Base-by-base conservation (phyloP, 1,140 invertebrate genomes). In the Calephelis virginiensis region DNA sequence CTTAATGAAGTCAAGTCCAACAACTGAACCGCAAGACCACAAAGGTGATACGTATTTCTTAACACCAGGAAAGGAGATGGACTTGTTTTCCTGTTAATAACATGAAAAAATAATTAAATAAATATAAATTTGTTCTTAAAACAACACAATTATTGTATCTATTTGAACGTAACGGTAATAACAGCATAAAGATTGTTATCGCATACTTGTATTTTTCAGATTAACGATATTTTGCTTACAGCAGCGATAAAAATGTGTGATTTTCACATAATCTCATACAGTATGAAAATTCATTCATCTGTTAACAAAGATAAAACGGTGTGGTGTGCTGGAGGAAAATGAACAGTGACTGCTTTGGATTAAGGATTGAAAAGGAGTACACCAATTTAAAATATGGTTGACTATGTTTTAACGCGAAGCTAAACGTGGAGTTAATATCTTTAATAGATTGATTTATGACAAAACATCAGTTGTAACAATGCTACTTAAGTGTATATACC, bases 241-340 rank as follows among this genome's bases (percentile, higher is more conserved):
- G 50, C 37, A 8, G 17, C 50, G 50, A 56, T 56, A 56, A 73
- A 70, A 65, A 48, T 65, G 59, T 66, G 72, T 61, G 63, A 73
- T 71, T 78, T 74, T 81, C 68, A 76, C 72, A 78, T 76, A 70
- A 70, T 71, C 69, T 74, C 63, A 56, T 71, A 73, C 64, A 75
- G 71, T 71, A 76, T 79, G 63, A 64, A 50, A 70, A 56, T 68
- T 72, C 73, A 81, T 69, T 83, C 81, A 75, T 74, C 74, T 79
- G 82, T 80, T 78, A 82, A 81, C 65, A 70, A 59, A 79, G 80
- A 82, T 82, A 80, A 80, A 67, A 64, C 43, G 56, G 11, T 63
- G 9, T 37, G 43, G 53, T 59, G 69, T 66, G 67, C 38, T 66
- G 10, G 45, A 72, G 66, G 7, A 46, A 67, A 67, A 53, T 43